phyloP scores from a whole-genome alignment of 2,113 vertebrate genomes.

The Mugil cephalus region DNA sequence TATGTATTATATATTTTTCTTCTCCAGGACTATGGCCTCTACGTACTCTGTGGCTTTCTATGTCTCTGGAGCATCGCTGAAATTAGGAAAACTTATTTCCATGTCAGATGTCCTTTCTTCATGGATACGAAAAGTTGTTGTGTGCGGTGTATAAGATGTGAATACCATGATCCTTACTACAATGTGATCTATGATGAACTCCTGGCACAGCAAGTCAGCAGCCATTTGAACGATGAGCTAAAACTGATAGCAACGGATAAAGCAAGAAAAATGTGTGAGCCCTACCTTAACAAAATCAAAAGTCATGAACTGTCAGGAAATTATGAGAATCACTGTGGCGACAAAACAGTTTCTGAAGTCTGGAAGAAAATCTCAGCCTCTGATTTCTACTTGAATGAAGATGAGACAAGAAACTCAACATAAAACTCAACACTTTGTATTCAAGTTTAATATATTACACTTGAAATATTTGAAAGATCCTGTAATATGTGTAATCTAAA shows the following conservation, averaged over 20 bases:
- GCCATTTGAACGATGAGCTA: not conserved
- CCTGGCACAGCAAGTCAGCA: conserved; percentile 16
- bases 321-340: accelerated
- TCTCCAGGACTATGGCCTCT: not conserved
- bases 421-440: too few relatives aligned
- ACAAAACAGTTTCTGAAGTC: accelerated
- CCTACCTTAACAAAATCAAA: not conserved
- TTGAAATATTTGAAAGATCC: too few relatives aligned
- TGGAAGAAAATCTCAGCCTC: conserved; percentile 19
- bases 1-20: too few relatives aligned
- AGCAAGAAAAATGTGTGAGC: not conserved
- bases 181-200: not conserved
- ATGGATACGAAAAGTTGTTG: too few relatives aligned
- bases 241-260: not conserved
- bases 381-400: not conserved
- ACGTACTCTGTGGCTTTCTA: not conserved
- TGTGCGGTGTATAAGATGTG: too few relatives aligned
- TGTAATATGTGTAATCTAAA: too few relatives aligned
- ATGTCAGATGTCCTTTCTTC: too few relatives aligned
- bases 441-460: too few relatives aligned
- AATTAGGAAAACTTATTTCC: not conserved
- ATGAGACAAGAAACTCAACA: not conserved
- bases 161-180: conserved; percentile 17
- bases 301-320: not conserved
- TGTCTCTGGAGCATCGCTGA: not conserved